A percentile compares a stretch with the other conserved stretches of the same genome.
phyloP scores from a whole-genome alignment of 2,888 invertebrate species.

The Mactromeris polynyma region DNA sequence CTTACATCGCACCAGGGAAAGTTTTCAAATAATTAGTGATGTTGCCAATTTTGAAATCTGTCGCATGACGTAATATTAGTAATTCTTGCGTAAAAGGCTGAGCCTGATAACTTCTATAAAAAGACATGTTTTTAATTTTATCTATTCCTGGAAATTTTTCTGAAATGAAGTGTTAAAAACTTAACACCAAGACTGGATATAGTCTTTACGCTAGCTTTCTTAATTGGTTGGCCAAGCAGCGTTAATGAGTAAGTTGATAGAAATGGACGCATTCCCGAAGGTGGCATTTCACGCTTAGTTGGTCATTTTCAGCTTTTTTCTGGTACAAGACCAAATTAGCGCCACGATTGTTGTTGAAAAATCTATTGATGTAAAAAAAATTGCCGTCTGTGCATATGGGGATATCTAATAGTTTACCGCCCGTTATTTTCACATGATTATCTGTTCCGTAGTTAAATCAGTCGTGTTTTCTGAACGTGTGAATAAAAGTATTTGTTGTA shows the following conservation, averaged over 20 bases:
- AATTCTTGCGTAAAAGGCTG: not conserved
- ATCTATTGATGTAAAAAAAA: not conserved
- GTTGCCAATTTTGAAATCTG: constrained; percentile 4
- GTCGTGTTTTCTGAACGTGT: not conserved
- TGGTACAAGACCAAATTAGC: not conserved
- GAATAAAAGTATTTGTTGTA: too few relatives aligned
- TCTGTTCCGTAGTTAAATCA: not conserved
- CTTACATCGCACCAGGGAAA: not conserved
- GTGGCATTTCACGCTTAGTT: not conserved
- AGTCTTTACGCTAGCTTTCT: not conserved
- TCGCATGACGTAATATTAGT: not conserved
- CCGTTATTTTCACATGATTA: not conserved
- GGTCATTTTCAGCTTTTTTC: not conserved
- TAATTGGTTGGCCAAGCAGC: not conserved
- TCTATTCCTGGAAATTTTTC: not conserved
- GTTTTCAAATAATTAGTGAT: not conserved
- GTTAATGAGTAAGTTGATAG: not conserved
- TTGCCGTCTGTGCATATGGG: not conserved
- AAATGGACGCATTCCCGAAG: not conserved
- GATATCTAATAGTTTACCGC: not conserved
- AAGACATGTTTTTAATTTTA: not conserved
- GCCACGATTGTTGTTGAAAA: not conserved
- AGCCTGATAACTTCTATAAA: not conserved
- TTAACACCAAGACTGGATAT: not conserved
- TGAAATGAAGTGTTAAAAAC: not conserved